These are phyloP conservation scores for Rhinoderma darwinii DNA, from an alignment of 2,113 vertebrate species.

Conservation along the genomic window DNA sequence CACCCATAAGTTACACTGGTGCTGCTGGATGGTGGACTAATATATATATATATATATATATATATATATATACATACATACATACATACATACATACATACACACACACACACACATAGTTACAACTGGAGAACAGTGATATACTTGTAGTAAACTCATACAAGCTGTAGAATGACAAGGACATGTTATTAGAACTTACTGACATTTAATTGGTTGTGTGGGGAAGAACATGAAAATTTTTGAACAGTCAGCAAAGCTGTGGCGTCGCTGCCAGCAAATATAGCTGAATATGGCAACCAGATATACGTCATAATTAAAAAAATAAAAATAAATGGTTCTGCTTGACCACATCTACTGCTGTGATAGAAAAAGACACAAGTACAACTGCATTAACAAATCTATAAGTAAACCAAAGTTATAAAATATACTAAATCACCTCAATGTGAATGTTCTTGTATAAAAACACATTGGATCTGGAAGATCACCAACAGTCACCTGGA, in stretches of 20 bases:
- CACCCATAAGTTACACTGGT: too few species aligned
- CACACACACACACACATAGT: too few species aligned
- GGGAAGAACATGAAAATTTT: not conserved
- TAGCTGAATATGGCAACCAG: not conserved
- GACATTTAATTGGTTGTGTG: slow-evolving; percentile 14
- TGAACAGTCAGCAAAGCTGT: slow-evolving; percentile 9
- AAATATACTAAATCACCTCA: not conserved
- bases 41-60: too few species aligned
- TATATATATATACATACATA: too few species aligned
- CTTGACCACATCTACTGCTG: not conserved
- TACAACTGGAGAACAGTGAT: not conserved
- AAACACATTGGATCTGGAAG: too few species aligned
- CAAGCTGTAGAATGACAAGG: not conserved
- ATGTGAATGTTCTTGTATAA: not conserved
- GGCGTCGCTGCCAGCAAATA: not conserved
- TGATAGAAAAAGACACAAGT: not conserved
- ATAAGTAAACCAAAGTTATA: not conserved
- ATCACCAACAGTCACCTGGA: too few species aligned
- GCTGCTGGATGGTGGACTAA: too few species aligned
- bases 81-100: too few species aligned
- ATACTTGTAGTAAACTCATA: not conserved
- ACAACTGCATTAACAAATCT: not conserved
- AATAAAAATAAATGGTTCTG: too few species aligned
- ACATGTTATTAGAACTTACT: slow-evolving; percentile 12
- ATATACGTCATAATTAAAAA: not conserved